Evolutionary conservation across 2,113 vertebrate species (phyloP).

Genomic region (Clarias magur): DNA sequence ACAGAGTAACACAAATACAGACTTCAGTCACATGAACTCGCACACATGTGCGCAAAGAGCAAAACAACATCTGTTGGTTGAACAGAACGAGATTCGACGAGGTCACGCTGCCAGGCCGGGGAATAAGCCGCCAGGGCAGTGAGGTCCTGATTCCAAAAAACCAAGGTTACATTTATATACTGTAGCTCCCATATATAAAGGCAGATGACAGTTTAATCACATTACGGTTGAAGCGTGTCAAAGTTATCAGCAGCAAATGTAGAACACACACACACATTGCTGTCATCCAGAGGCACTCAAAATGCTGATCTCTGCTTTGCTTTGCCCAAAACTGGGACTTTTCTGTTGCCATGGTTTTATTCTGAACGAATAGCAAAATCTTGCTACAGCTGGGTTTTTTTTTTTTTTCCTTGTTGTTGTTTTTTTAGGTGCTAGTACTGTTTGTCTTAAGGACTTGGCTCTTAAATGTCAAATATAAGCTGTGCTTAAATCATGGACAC

Average conservation of each 20-base stretch:
- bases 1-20: not conserved
- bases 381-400: not conserved
- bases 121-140: conserved; percentile 4
- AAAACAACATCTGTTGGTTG: conserved; percentile 50
- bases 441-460: conserved; percentile 4
- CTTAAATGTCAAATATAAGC: conserved; percentile 17
- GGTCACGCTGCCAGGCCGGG: conserved; percentile 19
- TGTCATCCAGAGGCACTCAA: not conserved
- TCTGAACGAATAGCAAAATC: conserved; percentile 18
- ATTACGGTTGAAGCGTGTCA: conserved; percentile 19
- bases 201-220: conserved; percentile 46
- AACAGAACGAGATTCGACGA: conserved; percentile 23
- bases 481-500: not conserved
- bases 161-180: conserved; percentile 38
- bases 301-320: not conserved
- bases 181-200: conserved; percentile 38
- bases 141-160: conserved; percentile 38
- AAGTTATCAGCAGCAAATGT: conserved; percentile 27
- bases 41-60: not conserved
- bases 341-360: conserved; percentile 30
- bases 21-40: not conserved
- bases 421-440: not conserved
- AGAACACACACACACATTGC: conserved; percentile 23
- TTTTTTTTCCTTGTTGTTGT: not conserved
- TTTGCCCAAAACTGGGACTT: not conserved